Evolutionary conservation across 2,888 invertebrate genomes (phyloP).

Genomic region (Lydus trimaculatus): DNA sequence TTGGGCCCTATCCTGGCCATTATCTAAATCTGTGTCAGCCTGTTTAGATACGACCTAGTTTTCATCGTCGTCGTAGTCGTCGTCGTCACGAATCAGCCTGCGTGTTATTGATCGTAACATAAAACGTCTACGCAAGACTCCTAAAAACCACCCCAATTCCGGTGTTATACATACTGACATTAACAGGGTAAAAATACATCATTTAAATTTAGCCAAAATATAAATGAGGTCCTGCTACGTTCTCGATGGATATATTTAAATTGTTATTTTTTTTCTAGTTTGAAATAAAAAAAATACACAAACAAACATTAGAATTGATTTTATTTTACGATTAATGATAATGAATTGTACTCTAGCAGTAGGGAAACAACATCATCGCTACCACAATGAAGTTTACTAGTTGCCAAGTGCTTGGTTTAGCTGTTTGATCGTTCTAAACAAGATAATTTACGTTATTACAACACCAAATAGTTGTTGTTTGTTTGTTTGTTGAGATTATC

Average conservation of each 20-base stretch:
- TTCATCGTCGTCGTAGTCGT: slow-evolving; percentile 17
- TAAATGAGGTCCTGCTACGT: too few relatives aligned
- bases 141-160: slow-evolving; percentile 22
- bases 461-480: slow-evolving; percentile 19
- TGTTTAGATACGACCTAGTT: slow-evolving; percentile 53
- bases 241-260: too few relatives aligned
- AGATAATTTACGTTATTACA: slow-evolving; percentile 22
- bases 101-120: slow-evolving; percentile 53
- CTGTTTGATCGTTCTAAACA: slow-evolving; percentile 20
- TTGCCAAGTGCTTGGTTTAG: background rate
- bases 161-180: background rate
- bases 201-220: background rate
- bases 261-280: too few relatives aligned
- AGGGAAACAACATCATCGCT: background rate
- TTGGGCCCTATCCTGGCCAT: too few relatives aligned
- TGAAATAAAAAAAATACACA: too few relatives aligned
- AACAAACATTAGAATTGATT: too few relatives aligned
- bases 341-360: too few relatives aligned
- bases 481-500: slow-evolving; percentile 15
- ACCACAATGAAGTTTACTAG: background rate
- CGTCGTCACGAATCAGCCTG: slow-evolving; percentile 47
- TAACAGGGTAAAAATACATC: background rate
- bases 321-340: too few relatives aligned
- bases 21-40: slow-evolving; percentile 32
- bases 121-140: slow-evolving; percentile 51